phyloP scores from a whole-genome alignment of 2,113 vertebrate species.

The Albula goreensis region DNA sequence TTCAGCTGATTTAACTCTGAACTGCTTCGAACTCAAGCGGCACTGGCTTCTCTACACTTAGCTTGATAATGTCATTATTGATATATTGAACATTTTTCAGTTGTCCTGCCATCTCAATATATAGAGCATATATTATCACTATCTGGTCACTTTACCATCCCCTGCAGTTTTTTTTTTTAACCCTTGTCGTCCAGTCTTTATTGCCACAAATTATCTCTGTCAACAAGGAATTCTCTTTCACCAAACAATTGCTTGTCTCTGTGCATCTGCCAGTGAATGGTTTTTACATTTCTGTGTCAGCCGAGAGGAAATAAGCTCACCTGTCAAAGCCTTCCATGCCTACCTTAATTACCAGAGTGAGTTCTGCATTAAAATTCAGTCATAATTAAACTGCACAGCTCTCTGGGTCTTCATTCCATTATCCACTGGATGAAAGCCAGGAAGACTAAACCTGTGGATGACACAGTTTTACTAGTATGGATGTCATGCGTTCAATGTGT shows the following conservation, averaged over 20 bases:
- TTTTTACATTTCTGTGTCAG: not conserved
- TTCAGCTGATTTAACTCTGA: not conserved
- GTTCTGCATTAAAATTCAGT: not conserved
- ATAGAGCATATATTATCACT: too few relatives aligned
- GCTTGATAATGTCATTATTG: too few relatives aligned
- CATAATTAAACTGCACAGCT: constrained; percentile 3
- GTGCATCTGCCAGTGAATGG: not conserved
- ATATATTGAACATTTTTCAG: too few relatives aligned
- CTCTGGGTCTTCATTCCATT: not conserved
- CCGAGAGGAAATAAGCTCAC: constrained; percentile 3
- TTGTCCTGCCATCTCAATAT: too few relatives aligned
- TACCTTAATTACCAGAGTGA: constrained; percentile 13
- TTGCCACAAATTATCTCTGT: not conserved
- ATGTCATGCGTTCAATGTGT: not conserved
- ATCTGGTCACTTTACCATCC: not conserved
- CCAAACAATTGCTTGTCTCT: too few relatives aligned
- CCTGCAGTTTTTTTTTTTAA: too few relatives aligned
- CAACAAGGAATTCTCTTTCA: too few relatives aligned
- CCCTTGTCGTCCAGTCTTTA: not conserved
- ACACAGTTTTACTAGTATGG: not conserved
- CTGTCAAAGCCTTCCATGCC: not conserved
- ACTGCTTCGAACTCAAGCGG: too few relatives aligned
- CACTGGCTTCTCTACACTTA: too few relatives aligned
- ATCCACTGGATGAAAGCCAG: not conserved
- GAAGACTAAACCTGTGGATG: not conserved